Evolutionary conservation across 1,140 invertebrate species (phyloP), one percentile per base, ranked within the genome.

Genomic region (Vanessa atalanta): DNA sequence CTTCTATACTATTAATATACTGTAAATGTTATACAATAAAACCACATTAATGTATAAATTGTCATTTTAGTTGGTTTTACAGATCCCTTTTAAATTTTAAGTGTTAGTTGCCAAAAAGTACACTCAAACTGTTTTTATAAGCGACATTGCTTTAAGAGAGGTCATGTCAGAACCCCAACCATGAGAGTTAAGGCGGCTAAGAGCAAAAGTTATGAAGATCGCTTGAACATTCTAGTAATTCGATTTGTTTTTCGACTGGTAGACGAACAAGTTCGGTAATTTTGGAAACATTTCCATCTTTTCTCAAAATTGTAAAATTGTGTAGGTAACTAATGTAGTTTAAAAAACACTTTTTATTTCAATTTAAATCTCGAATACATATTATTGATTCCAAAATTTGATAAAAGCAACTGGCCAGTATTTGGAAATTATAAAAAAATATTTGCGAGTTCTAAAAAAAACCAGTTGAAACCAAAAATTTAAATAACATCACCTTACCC

Each of bases 161-260:
- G 65, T 68, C 47, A 63, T 53, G 20, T 67, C 55, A 23, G 55
- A 48, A 15, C 57, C 72, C 26, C 43, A n/a, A 50, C 43, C 55
- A 37, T 68, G 67, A 61, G 55, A 70, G 68, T 63, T 16, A 60
- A 70, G 55, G 50, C 65, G 50, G 51, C 37, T 72, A 73, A 68
- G 57, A 67, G 55, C 57, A 50, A 73, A 68, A 73, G 57, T 73
- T 68, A 68, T 68, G 55, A 68, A 73, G 65, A 73, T 68, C 64
- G 72, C 65, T 68, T 23, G n/a, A 73, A 60, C 37, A 57, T 57
- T 57, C 37, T 16, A 37, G 16, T 65, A 50, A 47, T 72, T 47
- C 26, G 72, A 73, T 65, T 55, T 50, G 72, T 74, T 57, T 55
- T 31, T 26, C 43, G 11, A 50, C 65, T 72, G 57, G 72, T 61